These are phyloP conservation scores for Pelodiscus sinensis DNA, from an alignment of 2,113 vertebrate genomes.

Conservation along the genomic window DNA sequence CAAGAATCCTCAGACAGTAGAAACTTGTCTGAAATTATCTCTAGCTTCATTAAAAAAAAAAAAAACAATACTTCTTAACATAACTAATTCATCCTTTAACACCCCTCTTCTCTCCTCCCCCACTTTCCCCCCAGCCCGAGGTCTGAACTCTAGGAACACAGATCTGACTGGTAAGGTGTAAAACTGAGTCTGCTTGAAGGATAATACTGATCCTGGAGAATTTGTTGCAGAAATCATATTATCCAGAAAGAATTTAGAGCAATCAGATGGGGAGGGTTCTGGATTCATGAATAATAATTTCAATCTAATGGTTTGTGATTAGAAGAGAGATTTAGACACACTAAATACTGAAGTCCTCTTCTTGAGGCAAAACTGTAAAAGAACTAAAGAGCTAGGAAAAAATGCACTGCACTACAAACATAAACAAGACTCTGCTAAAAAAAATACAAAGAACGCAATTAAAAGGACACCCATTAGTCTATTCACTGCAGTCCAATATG, in stretches of 20 bases:
- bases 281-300: constrained; percentile 14
- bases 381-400: background rate
- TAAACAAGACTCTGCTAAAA: background rate
- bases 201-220: background rate
- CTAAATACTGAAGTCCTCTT: fast-evolving
- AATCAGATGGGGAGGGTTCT: background rate
- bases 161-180: background rate
- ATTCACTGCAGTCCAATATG: background rate
- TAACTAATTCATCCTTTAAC: background rate
- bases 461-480: constrained; percentile 3
- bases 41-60: background rate
- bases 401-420: background rate
- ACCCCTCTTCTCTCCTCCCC: too few species aligned
- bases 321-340: background rate
- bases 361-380: background rate
- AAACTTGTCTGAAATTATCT: background rate
- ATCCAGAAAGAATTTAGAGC: constrained; percentile 45
- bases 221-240: constrained; percentile 8
- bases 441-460: background rate
- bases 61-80: background rate
- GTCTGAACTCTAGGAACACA: background rate
- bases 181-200: background rate
- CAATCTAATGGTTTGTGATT: constrained; percentile 29
- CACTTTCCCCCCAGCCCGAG: background rate
- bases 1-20: background rate